Conservation (phyloP, 2,113 vertebrate species). For the Triplophysa siluroides region DNA sequence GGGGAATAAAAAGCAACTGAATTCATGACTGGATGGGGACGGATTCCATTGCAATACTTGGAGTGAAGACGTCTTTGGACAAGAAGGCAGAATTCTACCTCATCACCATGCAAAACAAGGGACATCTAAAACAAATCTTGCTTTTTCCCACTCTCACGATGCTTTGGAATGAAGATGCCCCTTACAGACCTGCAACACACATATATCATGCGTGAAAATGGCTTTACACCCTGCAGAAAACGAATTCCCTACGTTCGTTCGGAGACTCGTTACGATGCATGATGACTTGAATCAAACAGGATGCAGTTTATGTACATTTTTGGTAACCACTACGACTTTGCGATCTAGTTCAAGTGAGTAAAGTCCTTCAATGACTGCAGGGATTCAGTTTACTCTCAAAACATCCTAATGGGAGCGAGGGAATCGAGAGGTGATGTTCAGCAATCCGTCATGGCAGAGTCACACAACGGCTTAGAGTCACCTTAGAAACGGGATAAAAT, state of each 20-base stretch:
- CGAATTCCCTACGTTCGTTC: constrained; percentile 70
- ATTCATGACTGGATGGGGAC: constrained; percentile 56
- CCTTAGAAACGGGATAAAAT: constrained; percentile 70
- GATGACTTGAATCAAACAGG: constrained; percentile 75
- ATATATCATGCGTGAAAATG: constrained; percentile 62
- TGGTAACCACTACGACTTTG: constrained; percentile 79
- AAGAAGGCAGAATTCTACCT: constrained; percentile 66
- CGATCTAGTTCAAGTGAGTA: constrained; percentile 70
- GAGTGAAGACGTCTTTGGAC: constrained; percentile 74
- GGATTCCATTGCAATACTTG: constrained; percentile 64
- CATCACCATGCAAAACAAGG: constrained; percentile 63
- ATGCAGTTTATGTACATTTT: constrained; percentile 76
- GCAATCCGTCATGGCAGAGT: constrained; percentile 86
- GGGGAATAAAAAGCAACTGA: constrained; percentile 48
- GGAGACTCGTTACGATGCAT: constrained; percentile 71
- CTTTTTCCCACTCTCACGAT: constrained; percentile 69
- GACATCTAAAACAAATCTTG: constrained; percentile 70
- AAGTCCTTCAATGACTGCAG: constrained; percentile 70
- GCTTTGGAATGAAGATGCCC: constrained; percentile 80
- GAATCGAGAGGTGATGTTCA: constrained; percentile 66
- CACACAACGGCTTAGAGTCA: constrained; percentile 91
- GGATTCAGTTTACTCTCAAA: constrained; percentile 66
- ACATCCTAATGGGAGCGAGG: constrained; percentile 66
- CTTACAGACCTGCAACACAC: constrained; percentile 68
- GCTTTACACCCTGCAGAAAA: constrained; percentile 69